Conservation (phyloP, 2,113 vertebrate species). For the Choloepus hoffmanni region DNA sequence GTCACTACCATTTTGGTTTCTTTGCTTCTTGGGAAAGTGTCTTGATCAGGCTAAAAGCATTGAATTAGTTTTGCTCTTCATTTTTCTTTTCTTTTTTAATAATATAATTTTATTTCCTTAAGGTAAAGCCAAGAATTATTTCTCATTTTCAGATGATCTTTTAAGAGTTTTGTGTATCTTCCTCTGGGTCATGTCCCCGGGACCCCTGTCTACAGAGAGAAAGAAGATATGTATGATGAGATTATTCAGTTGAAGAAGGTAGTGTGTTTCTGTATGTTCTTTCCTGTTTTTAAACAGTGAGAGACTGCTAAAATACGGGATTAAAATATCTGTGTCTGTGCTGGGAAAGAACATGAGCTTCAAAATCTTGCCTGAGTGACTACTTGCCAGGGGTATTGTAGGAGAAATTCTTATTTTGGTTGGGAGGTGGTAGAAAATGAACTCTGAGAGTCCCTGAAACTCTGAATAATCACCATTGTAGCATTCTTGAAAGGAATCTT, state of each 20-base stretch:
- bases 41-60: neutral
- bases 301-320: too few species aligned
- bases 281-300: too few species aligned
- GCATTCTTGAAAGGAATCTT: neutral
- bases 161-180: neutral
- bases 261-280: too few species aligned
- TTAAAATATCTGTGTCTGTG: too few species aligned
- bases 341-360: too few species aligned
- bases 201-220: constrained; percentile 91
- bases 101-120: constrained; percentile 44
- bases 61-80: neutral
- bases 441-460: too few species aligned
- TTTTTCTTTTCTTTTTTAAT: neutral
- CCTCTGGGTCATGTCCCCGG: constrained; percentile 85
- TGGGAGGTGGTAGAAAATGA: too few species aligned
- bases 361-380: too few species aligned
- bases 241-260: constrained; percentile 97
- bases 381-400: too few species aligned
- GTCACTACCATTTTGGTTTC: neutral
- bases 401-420: too few species aligned
- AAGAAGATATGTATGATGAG: constrained; percentile 97
- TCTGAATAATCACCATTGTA: accelerated
- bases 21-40: neutral
- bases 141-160: neutral
- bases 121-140: neutral